Base-by-base conservation (phyloP, 2,888 invertebrate genomes). In the Oegoconia quadripuncta region DNA sequence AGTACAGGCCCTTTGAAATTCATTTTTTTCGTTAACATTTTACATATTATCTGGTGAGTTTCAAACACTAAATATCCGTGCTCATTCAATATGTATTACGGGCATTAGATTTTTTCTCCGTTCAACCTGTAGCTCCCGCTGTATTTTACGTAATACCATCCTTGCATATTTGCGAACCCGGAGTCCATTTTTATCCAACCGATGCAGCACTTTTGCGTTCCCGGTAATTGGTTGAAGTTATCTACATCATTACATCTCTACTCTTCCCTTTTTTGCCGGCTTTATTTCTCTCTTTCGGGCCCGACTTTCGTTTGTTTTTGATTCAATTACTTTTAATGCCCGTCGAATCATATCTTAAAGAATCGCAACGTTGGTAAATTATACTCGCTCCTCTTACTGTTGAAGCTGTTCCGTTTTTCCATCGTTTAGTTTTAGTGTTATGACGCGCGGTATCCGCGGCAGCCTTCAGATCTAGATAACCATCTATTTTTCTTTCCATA, bases 231-330 rank as follows among this genome's bases (percentile, higher is more conserved):
- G 82, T 82, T 76, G 71, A 74, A 81, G 73, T 79, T 87, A 87
- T 87, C 87, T 83, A 65, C 72, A 68, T 81, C 86, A 84, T 87
- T 86, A 86, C 83, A 87, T 87, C 87, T 77, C 72, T 72, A 73
- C 70, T 78, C 64, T 75, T 74, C 69, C 68, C 68, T 74, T 78
- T 74, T 78, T 76, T 68, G 64, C 68, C 48, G 55, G 62, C 61
- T 81, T 78, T 79, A 76, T 80, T 79, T 68, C 72, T 76, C 70
- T 74, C 74, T 74, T 72, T 70, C 61, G 57, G 65, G 64, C 59
- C 64, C 69, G 62, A 69, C 74, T 75, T 75, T 73, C 74, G 72
- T 79, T 82, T 82, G 83, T 82, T 82, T 84, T 82, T 77, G 67
- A 79, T 81, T 83, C 81, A 81, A 82, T 81, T 83, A 77, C 72